Percentiles rank a stretch among this genome's conserved stretches.
These are phyloP conservation scores for Alexandromys fortis DNA, from an alignment of 2,113 vertebrate genomes.

Conservation along the genomic window DNA sequence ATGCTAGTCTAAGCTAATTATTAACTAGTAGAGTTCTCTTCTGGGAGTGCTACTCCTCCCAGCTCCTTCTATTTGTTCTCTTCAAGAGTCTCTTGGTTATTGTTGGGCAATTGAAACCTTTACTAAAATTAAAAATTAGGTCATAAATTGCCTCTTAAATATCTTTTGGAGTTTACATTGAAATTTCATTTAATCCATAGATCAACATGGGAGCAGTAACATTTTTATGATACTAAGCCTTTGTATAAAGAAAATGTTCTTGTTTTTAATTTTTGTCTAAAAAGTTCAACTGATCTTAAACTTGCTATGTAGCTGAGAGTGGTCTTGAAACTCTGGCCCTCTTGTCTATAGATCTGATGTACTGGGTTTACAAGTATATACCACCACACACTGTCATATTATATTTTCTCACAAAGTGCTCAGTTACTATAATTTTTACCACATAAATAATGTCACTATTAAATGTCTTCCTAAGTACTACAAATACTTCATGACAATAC, in stretches of 20 bases:
- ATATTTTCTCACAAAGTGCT: constrained; percentile 27
- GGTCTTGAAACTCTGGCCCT: background rate
- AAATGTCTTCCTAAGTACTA: background rate
- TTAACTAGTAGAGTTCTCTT: background rate
- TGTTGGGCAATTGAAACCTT: background rate
- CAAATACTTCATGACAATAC: background rate
- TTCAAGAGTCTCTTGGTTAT: constrained; percentile 29
- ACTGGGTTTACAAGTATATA: background rate
- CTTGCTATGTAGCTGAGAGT: background rate
- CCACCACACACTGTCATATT: background rate
- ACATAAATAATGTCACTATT: background rate
- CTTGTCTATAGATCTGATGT: too few relatives aligned
- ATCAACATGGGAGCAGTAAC: background rate
- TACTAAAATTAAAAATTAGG: constrained; percentile 53
- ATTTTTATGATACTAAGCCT: background rate
- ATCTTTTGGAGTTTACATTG: background rate
- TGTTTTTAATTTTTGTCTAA: background rate
- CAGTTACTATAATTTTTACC: background rate
- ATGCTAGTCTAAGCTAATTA: background rate
- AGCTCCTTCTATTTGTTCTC: background rate
- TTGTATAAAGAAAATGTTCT: background rate
- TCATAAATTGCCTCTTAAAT: constrained; percentile 44
- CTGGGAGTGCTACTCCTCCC: background rate
- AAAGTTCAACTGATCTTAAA: background rate
- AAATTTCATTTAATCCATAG: constrained; percentile 32